These are phyloP conservation scores for Sebastolobus altivelis DNA, from an alignment of 2,797 vertebrate species.

Conservation along the genomic window DNA sequence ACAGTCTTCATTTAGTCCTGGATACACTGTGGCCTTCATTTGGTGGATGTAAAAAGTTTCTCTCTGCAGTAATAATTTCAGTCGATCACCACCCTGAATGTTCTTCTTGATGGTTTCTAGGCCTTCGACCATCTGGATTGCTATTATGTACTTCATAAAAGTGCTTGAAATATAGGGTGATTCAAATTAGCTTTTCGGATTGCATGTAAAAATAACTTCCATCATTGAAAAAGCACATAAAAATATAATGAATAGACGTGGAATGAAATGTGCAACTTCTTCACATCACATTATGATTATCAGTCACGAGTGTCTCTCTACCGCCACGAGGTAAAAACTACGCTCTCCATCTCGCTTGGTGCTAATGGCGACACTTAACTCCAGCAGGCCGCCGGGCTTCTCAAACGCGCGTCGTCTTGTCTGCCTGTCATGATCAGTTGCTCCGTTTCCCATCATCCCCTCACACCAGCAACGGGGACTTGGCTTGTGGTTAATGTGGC, in stretches of 20 bases:
- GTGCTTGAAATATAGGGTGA: too few relatives aligned
- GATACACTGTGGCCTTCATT: too few relatives aligned
- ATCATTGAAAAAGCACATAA: background rate
- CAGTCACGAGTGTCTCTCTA: background rate
- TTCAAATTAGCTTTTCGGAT: too few relatives aligned
- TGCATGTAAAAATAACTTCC: background rate
- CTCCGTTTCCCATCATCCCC: background rate
- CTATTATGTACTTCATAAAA: too few relatives aligned
- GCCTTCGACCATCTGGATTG: too few relatives aligned
- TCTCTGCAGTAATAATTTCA: too few relatives aligned
- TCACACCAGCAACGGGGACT: background rate
- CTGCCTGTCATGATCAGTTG: background rate
- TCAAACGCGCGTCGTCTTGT: background rate
- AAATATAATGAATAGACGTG: background rate
- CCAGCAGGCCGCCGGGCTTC: background rate
- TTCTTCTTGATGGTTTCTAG: too few relatives aligned
- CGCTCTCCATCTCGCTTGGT: background rate
- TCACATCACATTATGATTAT: background rate
- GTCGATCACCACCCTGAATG: too few relatives aligned
- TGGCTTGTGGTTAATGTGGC: background rate
- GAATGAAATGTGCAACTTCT: background rate
- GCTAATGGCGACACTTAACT: background rate
- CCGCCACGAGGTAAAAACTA: background rate
- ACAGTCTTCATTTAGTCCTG: too few relatives aligned
- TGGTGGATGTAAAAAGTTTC: too few relatives aligned